Base-by-base conservation (phyloP, 2,113 vertebrate genomes). In the Athene noctua region DNA sequence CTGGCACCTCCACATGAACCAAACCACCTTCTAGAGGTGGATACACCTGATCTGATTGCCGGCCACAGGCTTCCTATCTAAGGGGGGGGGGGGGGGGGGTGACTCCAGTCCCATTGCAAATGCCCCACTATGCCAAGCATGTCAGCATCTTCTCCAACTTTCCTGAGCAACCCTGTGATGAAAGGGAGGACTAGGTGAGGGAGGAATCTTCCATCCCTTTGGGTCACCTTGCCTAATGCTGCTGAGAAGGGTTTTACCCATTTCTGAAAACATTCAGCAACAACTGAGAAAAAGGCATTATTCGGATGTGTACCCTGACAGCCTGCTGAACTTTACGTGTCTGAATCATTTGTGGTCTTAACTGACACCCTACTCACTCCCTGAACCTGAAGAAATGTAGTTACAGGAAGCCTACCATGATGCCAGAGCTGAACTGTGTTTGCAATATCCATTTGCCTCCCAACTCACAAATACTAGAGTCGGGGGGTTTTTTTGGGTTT, bases 111-210 rank as follows among this genome's bases (percentile, higher is more conserved):
- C 46, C 42, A 4, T 0, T 23, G n/a, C n/a, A 89, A 93, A 61
- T 4, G 4, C 10, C 26, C 10, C 4, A 20, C 42, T 67, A 55
- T 1, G 2, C 38, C n/a, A 70, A 82, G 11, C 0, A 0, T 2
- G 7, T 46, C 87, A 85, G 15, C 49, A 46, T 16, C 21, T 27
- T 11, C 34, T 40, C 70, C 46, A n/a, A 8, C 32, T 26, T 27
- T 54, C 57, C 88, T 16, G 27, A 74, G 52, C n/a, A 79, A 65
- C 11, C 19, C 21, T 20, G 7, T 15, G 23, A 73, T 34, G 34
- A 80, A 78, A n/a, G 9, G 14, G 29, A 52, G 22, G 20, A 52
- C 9, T 1, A 16, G 16, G 12, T 22, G 34, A 67, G 19, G 67
- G 10, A 88, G 8, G 3, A n/a, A 57, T 10, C 71, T 83, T 62